These are phyloP conservation scores for Tetramorium alpestre DNA, from an alignment of 1,140 invertebrate genomes.

Conservation along the genomic window DNA sequence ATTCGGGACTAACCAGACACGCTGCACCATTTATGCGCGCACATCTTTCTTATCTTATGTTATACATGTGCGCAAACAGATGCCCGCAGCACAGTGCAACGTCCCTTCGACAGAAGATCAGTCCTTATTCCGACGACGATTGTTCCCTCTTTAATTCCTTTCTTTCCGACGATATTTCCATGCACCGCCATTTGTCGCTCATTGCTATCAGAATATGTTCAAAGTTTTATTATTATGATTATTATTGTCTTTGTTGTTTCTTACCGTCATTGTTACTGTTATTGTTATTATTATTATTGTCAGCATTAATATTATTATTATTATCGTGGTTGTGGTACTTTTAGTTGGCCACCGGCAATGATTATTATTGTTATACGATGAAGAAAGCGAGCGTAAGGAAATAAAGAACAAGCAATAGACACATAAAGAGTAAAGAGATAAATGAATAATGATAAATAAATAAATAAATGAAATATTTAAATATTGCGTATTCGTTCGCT, in stretches of 20 bases:
- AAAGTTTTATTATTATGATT: conserved; percentile 49
- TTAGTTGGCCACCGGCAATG: conserved; percentile 10
- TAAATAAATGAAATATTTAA: background rate
- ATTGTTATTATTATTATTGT: conserved; percentile 38
- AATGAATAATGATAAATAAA: background rate
- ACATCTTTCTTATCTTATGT: conserved; percentile 65
- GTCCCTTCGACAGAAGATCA: conserved; percentile 46
- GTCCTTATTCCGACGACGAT: conserved; percentile 7
- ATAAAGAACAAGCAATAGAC: background rate
- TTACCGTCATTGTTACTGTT: conserved; percentile 10
- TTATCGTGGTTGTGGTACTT: conserved; percentile 27
- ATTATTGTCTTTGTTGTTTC: conserved; percentile 38
- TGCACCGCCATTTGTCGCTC: conserved; percentile 57
- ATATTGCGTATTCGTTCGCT: background rate
- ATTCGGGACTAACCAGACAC: conserved; percentile 32
- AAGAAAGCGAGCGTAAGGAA: conserved; percentile 26
- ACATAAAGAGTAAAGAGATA: background rate
- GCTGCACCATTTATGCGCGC: conserved; percentile 56
- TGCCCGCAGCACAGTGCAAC: conserved; percentile 48
- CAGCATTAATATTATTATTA: background rate
- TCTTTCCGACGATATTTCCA: conserved; percentile 30
- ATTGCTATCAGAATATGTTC: conserved; percentile 57
- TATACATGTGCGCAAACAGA: conserved; percentile 51
- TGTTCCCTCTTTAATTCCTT: background rate
- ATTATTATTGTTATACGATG: conserved; percentile 29